Percentiles rank a stretch among this genome's conserved stretches.
Evolutionary conservation across 2,113 vertebrate species (phyloP).

Genomic region (Centropristis striata): DNA sequence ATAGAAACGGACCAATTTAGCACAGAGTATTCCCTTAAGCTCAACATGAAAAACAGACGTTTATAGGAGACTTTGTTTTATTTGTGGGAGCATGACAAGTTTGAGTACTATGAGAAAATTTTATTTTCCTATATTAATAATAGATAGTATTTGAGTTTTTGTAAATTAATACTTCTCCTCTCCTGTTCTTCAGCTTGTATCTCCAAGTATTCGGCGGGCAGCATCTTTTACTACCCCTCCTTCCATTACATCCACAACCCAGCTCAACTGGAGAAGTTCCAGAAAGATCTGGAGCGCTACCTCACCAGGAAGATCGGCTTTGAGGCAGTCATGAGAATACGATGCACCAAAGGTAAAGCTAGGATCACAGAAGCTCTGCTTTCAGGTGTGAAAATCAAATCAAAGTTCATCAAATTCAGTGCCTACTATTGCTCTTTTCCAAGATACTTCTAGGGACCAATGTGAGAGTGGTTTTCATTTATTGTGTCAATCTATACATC

Average conservation of each 20-base stretch:
- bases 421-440: too few species aligned
- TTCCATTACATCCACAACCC: constrained; percentile 93
- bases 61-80: not conserved
- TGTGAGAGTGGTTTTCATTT: too few species aligned
- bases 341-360: constrained; percentile 96
- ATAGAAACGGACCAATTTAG: not conserved
- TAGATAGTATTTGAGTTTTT: not conserved
- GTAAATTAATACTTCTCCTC: too few species aligned
- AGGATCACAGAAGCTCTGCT: not conserved
- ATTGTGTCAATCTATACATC: too few species aligned
- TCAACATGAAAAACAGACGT: not conserved
- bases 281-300: constrained; percentile 95
- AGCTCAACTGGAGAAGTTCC: constrained; percentile 92
- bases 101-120: not conserved
- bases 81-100: not conserved
- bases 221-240: constrained; percentile 96
- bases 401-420: too few species aligned
- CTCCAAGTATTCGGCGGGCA: constrained; percentile 96
- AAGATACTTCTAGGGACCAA: too few species aligned
- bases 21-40: too few species aligned
- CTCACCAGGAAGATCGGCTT: constrained; percentile 97
- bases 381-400: not conserved
- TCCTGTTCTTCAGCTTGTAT: constrained; percentile 88
- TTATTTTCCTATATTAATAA: too few species aligned
- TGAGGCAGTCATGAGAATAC: constrained; percentile 99